Percentiles rank a stretch among this genome's conserved stretches.
phyloP scores from a whole-genome alignment of 1,140 invertebrate genomes.

The Anastatus disparis region DNA sequence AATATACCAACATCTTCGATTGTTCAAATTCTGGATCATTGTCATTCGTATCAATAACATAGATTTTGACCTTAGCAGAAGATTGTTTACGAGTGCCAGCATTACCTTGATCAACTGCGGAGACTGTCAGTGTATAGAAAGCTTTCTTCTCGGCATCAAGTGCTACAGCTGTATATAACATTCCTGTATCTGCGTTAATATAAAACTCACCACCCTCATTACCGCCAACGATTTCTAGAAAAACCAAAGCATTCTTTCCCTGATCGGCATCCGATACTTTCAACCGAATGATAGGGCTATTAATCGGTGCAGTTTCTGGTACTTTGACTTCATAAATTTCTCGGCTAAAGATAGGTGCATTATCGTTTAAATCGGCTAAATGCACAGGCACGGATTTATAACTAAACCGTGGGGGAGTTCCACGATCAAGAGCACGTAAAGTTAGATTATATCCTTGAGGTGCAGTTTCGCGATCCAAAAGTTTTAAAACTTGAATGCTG shows the following conservation, averaged over 20 bases:
- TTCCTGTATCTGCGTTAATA: constrained; percentile 88
- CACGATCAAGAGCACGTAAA: constrained; percentile 84
- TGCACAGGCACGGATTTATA: constrained; percentile 81
- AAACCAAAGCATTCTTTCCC: constrained; percentile 84
- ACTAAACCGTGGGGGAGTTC: constrained; percentile 79
- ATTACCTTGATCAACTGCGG: constrained; percentile 89
- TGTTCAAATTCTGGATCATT: constrained; percentile 90
- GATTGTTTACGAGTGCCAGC: constrained; percentile 84
- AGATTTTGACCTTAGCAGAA: constrained; percentile 89
- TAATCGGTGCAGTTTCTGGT: constrained; percentile 87
- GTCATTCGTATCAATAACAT: constrained; percentile 90
- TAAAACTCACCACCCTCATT: constrained; percentile 90
- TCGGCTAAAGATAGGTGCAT: constrained; percentile 87
- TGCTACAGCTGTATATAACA: constrained; percentile 84
- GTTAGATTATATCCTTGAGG: constrained; percentile 88
- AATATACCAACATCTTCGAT: constrained; percentile 72
- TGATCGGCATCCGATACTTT: constrained; percentile 87
- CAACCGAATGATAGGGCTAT: constrained; percentile 87
- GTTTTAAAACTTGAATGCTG: constrained; percentile 79
- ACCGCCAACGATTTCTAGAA: constrained; percentile 89
- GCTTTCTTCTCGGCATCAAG: constrained; percentile 91
- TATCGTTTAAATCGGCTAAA: constrained; percentile 85
- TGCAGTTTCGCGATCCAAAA: constrained; percentile 80
- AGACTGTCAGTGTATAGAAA: constrained; percentile 90
- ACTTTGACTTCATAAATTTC: constrained; percentile 89